Base-by-base conservation (phyloP, 2,797 vertebrate genomes). In the Acipenser oxyrinchus region DNA sequence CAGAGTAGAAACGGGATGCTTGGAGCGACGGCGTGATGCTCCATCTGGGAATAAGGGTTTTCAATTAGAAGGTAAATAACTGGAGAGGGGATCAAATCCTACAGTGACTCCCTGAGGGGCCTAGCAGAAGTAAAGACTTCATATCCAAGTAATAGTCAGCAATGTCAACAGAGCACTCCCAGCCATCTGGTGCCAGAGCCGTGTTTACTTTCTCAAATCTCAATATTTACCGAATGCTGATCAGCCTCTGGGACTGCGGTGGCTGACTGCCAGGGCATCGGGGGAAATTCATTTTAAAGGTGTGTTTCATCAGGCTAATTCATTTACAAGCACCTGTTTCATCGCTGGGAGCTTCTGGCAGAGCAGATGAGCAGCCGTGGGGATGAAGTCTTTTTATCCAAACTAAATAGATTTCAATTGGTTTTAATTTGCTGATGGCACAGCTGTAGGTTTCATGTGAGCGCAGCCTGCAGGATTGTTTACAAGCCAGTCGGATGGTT, bases 161-260 rank as follows among this genome's bases (percentile, higher is more conserved):
- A 77, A 79, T 86, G 87, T 89, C 88, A 89, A 86, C 84, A 84
- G 84, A 88, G 88, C 86, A 81, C 81, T 84, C 84, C 84, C 84
- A 85, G 77, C 93, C 93, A 95, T 93, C 94, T 94, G 94, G 90
- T 89, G 85, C 89, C 83, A 81, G 86, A 90, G 78, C 76, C 76
- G 84, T 89, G 72, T 94, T 92, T 91, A 92, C 88, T 90, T 92
- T 91, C 90, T 93, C 89, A 92, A 89, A 90, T 90, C 90, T 92
- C 92, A 94, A 90, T 95, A 93, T 95, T 94, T 97, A 91, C 92
- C 88, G 90, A 93, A 87, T 86, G 83, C 89, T 92, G 90, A 91
- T 89, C 87, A 90, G 86, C 85, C 86, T 86, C 61, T 85, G 86
- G 89, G 87, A 88, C 84, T 80, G 83, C 78, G 80, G 88, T 92